phyloP scores from a whole-genome alignment of 1,140 invertebrate species.

The Microplitis demolitor region DNA sequence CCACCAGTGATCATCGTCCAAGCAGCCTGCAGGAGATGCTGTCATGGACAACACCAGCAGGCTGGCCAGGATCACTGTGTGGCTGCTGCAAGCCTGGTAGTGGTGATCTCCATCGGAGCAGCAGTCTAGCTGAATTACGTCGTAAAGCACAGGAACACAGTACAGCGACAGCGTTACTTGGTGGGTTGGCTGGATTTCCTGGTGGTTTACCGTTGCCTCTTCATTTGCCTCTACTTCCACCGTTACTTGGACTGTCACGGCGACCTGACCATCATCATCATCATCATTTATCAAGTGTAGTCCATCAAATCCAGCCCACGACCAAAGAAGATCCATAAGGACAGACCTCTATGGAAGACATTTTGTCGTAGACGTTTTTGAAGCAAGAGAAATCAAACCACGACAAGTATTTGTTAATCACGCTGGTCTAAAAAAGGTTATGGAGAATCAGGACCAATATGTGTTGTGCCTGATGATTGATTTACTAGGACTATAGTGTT shows the following conservation, averaged over 20 bases:
- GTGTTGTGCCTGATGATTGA: not conserved
- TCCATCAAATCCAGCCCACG: constrained; percentile 55
- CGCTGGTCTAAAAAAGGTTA: not conserved
- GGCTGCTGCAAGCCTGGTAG: constrained; percentile 56
- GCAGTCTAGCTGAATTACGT: constrained; percentile 83
- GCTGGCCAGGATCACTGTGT: constrained; percentile 52
- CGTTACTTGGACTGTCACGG: constrained; percentile 55
- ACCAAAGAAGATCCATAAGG: constrained; percentile 56
- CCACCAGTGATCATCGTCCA: constrained; percentile 47
- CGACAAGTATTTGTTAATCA: not conserved
- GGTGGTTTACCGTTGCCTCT: constrained; percentile 62
- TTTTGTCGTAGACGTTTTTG: not conserved
- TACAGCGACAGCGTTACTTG: constrained; percentile 71
- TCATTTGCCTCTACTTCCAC: constrained; percentile 60
- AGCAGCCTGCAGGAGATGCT: constrained; percentile 55
- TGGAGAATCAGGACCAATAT: not conserved
- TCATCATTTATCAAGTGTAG: constrained; percentile 46
- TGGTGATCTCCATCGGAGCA: constrained; percentile 66
- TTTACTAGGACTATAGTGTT: too few species aligned
- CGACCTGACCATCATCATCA: constrained; percentile 53
- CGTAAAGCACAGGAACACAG: constrained; percentile 91
- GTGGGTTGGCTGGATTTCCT: constrained; percentile 60
- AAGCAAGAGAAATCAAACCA: not conserved
- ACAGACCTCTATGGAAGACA: too few species aligned
- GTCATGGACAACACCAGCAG: constrained; percentile 54